Evolutionary conservation across 2,888 invertebrate genomes (phyloP), one percentile per base, ranked within the genome.

Genomic region (Nebria brevicollis): DNA sequence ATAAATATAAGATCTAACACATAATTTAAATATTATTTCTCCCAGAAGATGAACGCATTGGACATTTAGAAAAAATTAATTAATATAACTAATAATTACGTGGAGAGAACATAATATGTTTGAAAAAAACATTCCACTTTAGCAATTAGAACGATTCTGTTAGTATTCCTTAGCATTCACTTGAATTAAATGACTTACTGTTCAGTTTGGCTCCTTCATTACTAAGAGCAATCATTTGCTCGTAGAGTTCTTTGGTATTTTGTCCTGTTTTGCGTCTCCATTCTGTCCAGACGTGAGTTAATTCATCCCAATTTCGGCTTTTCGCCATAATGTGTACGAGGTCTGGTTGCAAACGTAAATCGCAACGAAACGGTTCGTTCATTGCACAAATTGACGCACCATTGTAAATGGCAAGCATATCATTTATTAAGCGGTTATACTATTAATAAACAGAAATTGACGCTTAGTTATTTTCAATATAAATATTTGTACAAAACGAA

Each of bases 331-430:
- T 94, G 85, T 90, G 90, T 86, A 92, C 92, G 2, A 94, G 89
- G 89, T 96, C 95, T 0, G 96, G 96, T 86, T 96, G 95, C 4
- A 96, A 91, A 70, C 94, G 93, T 0, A 97, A 90, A 0, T 95
- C 95, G 84, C 96, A 96, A 83, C 94, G 92, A 88, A 96, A 94
- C 0, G 95, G 96, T 86, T 96, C 95, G 86, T 96, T 94, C 89
- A 95, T 94, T 0, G 94, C 95, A 86, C 97, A 97, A 82, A 96
- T 93, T 78, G 95, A 94, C 0, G 96, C 96, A 0, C 93, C 93
- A 87, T 96, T 96, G 90, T 96, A 97, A 0, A 96, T 94, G 0
- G 95, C 94, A 15, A 96, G 90, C 96, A 97, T 96, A 87, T 96
- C 95, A 86, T 96, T 96, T 84, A 96, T 94, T 66, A 96, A 89